Evolutionary conservation across 2,797 vertebrate species (phyloP), one percentile per base, ranked within the genome.

Genomic region (Masticophis lateralis): DNA sequence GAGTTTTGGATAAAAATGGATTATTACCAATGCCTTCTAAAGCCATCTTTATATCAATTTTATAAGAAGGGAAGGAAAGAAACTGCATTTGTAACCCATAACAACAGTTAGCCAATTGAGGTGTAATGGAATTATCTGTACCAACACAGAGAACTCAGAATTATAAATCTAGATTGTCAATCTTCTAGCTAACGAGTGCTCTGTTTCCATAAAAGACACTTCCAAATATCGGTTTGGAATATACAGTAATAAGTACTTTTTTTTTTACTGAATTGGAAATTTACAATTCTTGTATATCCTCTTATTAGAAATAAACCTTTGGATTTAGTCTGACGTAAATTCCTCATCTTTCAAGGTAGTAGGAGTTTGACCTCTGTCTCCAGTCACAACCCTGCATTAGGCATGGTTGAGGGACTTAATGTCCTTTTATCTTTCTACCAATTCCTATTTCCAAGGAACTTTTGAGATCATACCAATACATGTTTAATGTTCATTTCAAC

Each of bases 371-470:
- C 97, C 97, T 86, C 27, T 98, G 97, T 98, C 98, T 97, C 94
- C 95, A 63, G 22, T 56, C 96, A 94, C 96, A 95, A 97, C 96
- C 97, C 97, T 94, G 97, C 97, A 98, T 98, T 98, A 98, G 98
- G 98, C 98, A 98, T 95, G 56, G 95, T 96, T 86, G 93, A 96
- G 97, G 98, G 93, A 98, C 96, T 95, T 98, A 97, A 97, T 97
- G 94, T 96, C 94, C 97, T 98, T 97, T 98, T 93, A 92, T 94
- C 94, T 91, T 97, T 98, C 97, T 95, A 88, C 95, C 95, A 93
- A 95, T 97, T 97, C 97, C 95, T 97, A 94, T 96, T 96, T 95
- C 88, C 97, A 95, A 97, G 95, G 95, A 96, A 55, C 95, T 93
- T 95, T 95, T 83, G 37, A 11, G 92, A 94, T 95, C 28, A 93